Evolutionary conservation across 2,888 invertebrate genomes (phyloP), one percentile per base, ranked within the genome.

Genomic region (Blomia tropicalis): DNA sequence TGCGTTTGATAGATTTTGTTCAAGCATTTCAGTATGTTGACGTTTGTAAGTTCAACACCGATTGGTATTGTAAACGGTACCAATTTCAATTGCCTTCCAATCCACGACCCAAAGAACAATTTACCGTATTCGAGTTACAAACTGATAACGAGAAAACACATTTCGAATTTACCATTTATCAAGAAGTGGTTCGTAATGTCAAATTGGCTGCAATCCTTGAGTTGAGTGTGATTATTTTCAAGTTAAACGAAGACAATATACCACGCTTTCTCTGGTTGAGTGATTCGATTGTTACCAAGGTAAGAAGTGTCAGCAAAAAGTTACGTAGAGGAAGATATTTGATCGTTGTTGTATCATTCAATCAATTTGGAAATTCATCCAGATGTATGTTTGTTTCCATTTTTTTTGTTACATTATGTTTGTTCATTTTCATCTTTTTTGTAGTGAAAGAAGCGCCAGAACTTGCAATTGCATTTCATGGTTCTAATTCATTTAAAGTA

Each of bases 291-390:
- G 3, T n/a, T 27, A 29, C 14, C 2, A 56, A 56, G 14, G 29
- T 56, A 14, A 23, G 2, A 2, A 56, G 29, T 36, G 22, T 32
- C 29, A 30, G 29, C 25, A 56, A 23, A 36, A 14, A 11, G 11
- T 23, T 56, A 14, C 29, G n/a, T 72, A 84, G 88, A 31, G 92
- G 91, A 68, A 82, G 87, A 71, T 93, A 95, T 73, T 80, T 91
- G 60, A 83, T 92, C 0, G 87, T 90, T n/a, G 89, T 90, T 68
- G 77, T 91, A 60, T 90, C 92, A 3, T 93, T 93, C 76, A 93
- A 92, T 76, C 92, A 93, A 73, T 95, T 92, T 92, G 88, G 89
- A 72, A 88, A 88, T 0, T 75, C 56, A 19, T 56, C 56, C 11
- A 56, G 56, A 36, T 31, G 76, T 75, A 67, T 66, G 67, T 65